Percentiles rank a stretch among this genome's conserved stretches.
Evolutionary conservation across 2,797 vertebrate genomes (phyloP).

Genomic region (Botia kubotai): DNA sequence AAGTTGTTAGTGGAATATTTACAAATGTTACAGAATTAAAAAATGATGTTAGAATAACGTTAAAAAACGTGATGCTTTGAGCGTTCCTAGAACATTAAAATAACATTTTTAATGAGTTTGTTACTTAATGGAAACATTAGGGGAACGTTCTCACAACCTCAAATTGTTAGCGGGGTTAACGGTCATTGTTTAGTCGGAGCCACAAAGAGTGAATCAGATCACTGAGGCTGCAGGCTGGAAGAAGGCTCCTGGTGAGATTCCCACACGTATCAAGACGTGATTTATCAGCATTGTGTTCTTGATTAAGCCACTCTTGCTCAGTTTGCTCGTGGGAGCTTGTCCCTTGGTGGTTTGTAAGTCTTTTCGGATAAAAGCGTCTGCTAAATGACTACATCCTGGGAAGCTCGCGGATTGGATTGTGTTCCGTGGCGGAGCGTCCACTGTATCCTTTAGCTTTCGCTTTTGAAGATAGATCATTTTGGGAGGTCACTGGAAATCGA

Average conservation of each 20-base stretch:
- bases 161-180: too few species aligned
- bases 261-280: not conserved
- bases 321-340: not conserved
- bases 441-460: conserved; percentile 62
- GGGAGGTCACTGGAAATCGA: conserved; percentile 80
- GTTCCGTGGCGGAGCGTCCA: conserved; percentile 33
- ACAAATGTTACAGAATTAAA: too few species aligned
- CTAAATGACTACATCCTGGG: conserved; percentile 21
- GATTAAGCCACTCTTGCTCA: conserved; percentile 5
- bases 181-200: too few species aligned
- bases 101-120: too few species aligned
- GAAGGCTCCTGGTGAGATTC: not conserved
- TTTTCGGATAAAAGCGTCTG: conserved; percentile 21
- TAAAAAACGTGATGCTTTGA: too few species aligned
- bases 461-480: conserved; percentile 73
- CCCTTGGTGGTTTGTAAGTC: not conserved
- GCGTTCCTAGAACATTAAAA: too few species aligned
- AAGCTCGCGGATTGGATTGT: conserved; percentile 17
- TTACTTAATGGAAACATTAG: too few species aligned
- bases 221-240: not conserved
- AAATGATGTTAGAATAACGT: too few species aligned
- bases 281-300: not conserved
- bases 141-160: too few species aligned
- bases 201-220: too few species aligned
- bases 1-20: too few species aligned